Evolutionary conservation across 2,113 vertebrate species (phyloP).

Genomic region (Xerus inauris): DNA sequence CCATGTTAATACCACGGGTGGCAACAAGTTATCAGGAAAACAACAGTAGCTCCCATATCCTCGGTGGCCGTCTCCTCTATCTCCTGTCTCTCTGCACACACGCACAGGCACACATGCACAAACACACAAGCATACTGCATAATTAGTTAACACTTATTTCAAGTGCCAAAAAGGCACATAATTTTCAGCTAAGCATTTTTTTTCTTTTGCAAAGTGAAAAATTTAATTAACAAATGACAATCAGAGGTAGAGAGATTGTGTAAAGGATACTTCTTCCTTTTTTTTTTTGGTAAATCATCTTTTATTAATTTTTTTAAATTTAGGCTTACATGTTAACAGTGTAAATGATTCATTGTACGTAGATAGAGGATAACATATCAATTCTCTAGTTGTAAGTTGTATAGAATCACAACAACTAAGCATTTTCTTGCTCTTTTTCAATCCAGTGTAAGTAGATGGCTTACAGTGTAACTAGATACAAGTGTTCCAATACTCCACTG

Average conservation of each 20-base stretch:
- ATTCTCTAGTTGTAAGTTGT: no score
- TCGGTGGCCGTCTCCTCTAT: not conserved
- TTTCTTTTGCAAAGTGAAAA: no score
- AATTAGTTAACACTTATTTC: not conserved
- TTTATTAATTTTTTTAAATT: no score
- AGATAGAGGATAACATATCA: no score
- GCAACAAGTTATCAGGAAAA: no score
- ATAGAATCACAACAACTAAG: no score
- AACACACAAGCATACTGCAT: not conserved
- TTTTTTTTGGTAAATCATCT: no score
- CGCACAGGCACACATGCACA: not conserved
- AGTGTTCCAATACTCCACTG: not conserved
- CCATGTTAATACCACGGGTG: not conserved
- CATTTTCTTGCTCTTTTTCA: not conserved
- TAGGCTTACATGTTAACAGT: no score
- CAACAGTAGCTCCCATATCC: not conserved
- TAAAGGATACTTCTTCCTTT: no score
- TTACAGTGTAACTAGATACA: not conserved
- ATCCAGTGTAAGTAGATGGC: not conserved
- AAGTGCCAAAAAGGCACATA: not conserved
- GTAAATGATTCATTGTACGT: no score
- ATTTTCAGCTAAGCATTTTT: not conserved
- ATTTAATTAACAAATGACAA: no score
- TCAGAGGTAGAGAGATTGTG: no score
- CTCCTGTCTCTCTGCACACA: not conserved